Conservation (phyloP, 2,797 vertebrate genomes). For the Echeneis naucrates region DNA sequence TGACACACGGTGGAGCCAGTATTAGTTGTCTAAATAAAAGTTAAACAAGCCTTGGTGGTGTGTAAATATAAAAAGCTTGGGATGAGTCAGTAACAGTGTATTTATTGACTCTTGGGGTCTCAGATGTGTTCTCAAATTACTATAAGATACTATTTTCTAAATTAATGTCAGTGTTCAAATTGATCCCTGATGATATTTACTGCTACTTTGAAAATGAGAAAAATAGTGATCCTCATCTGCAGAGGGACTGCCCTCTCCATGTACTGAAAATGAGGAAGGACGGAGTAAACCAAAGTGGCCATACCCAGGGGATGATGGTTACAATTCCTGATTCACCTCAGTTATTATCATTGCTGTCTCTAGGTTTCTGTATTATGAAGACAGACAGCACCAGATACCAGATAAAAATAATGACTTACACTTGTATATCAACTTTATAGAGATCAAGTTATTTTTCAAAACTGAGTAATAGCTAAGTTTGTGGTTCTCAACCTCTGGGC, state of each 20-base stretch:
- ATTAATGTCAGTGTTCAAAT: conserved; percentile 6
- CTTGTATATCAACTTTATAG: neutral
- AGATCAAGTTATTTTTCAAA: no score
- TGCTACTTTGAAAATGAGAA: conserved; percentile 12
- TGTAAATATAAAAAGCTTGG: conserved; percentile 5
- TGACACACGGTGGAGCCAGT: no score
- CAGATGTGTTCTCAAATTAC: conserved; percentile 11
- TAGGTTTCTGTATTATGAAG: conserved; percentile 14
- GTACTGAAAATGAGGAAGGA: conserved; percentile 14
- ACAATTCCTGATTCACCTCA: conserved; percentile 3
- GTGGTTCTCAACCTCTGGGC: no score
- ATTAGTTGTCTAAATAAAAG: conserved; percentile 37
- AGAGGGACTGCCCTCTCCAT: neutral
- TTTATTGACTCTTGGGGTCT: conserved; percentile 9
- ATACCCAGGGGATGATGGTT: neutral
- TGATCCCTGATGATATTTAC: conserved; percentile 7
- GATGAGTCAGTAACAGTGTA: conserved; percentile 19
- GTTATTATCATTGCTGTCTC: neutral
- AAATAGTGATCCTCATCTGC: neutral
- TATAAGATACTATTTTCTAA: neutral
- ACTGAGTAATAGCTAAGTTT: no score
- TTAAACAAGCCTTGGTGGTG: conserved; percentile 5
- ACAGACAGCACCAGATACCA: neutral
- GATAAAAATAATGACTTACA: conserved; percentile 5
- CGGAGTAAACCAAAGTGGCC: neutral